Conservation (phyloP, 2,113 vertebrate species). For the Nothobranchius furzeri region DNA sequence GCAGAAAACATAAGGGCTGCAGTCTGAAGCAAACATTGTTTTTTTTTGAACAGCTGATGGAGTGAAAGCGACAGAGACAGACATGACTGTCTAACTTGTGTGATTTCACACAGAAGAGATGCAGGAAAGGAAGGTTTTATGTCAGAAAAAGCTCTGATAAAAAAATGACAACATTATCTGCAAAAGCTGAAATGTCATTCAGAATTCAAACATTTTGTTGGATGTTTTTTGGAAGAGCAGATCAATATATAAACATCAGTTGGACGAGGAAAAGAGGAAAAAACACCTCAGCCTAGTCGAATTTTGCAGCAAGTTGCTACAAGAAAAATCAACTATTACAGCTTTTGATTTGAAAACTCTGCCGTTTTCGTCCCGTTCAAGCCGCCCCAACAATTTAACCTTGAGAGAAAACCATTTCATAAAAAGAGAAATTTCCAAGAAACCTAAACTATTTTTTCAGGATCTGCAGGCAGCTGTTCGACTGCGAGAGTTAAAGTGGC, state of each 20-base stretch:
- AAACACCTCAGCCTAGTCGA: too few relatives aligned
- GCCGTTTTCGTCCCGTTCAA: background rate
- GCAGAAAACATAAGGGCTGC: slow-evolving; percentile 21
- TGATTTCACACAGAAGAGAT: background rate
- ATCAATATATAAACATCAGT: too few relatives aligned
- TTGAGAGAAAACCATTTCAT: background rate
- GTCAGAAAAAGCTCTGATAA: background rate
- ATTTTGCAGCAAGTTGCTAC: too few relatives aligned
- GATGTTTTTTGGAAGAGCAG: too few relatives aligned
- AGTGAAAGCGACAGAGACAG: slow-evolving; percentile 22
- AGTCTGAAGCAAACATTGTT: slow-evolving; percentile 15
- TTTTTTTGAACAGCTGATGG: slow-evolving; percentile 28
- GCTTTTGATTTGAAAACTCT: background rate
- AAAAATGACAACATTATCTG: slow-evolving; percentile 15
- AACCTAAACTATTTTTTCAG: background rate
- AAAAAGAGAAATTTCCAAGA: background rate
- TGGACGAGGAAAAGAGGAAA: too few relatives aligned
- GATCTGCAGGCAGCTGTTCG: background rate
- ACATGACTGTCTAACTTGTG: slow-evolving; percentile 1
- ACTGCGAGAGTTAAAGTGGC: background rate
- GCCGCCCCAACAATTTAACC: background rate
- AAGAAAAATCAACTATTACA: background rate
- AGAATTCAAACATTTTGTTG: too few relatives aligned
- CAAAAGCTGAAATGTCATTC: background rate
- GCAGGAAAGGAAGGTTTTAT: background rate